Evolutionary conservation across 2,888 invertebrate genomes (phyloP).

Genomic region (Parnassius glacialis): DNA sequence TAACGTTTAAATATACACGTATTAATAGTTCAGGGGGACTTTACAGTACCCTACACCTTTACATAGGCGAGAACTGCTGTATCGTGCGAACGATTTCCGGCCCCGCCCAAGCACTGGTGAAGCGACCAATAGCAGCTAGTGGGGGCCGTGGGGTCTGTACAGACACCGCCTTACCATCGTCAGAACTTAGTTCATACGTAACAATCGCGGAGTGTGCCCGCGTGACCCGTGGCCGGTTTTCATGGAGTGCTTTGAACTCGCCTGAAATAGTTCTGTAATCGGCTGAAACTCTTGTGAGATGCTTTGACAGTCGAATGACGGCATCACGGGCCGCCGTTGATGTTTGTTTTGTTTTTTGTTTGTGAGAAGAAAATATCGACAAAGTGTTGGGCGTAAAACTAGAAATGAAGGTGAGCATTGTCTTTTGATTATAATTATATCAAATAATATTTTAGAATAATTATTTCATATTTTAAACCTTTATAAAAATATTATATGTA

Average conservation of each 20-base stretch:
- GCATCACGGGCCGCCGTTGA: conserved; percentile 30
- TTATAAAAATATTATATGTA: too few species aligned
- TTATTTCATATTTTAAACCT: too few species aligned
- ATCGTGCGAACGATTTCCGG: conserved; percentile 28
- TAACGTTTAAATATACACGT: conserved; percentile 39
- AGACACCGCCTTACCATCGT: conserved; percentile 44
- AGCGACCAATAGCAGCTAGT: conserved; percentile 44
- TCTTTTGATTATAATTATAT: background rate
- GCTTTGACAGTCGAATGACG: conserved; percentile 46
- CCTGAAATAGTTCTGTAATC: conserved; percentile 23
- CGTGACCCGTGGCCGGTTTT: conserved; percentile 29
- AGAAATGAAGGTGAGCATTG: conserved; percentile 67
- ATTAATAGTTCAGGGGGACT: conserved; percentile 49
- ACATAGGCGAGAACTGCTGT: conserved; percentile 42
- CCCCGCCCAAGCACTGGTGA: conserved; percentile 37
- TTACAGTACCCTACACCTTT: conserved; percentile 34
- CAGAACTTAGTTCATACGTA: conserved; percentile 50
- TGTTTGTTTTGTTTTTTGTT: conserved; percentile 50
- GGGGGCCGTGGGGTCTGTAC: conserved; percentile 31
- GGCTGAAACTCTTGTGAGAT: conserved; percentile 32
- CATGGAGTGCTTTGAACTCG: conserved; percentile 3
- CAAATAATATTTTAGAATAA: background rate
- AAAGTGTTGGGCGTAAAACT: conserved; percentile 66
- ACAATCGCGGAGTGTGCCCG: conserved; percentile 51
- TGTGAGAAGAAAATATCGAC: conserved; percentile 46